These are phyloP conservation scores for Cheilosia soror DNA, from an alignment of 2,888 invertebrate genomes.

Conservation along the genomic window DNA sequence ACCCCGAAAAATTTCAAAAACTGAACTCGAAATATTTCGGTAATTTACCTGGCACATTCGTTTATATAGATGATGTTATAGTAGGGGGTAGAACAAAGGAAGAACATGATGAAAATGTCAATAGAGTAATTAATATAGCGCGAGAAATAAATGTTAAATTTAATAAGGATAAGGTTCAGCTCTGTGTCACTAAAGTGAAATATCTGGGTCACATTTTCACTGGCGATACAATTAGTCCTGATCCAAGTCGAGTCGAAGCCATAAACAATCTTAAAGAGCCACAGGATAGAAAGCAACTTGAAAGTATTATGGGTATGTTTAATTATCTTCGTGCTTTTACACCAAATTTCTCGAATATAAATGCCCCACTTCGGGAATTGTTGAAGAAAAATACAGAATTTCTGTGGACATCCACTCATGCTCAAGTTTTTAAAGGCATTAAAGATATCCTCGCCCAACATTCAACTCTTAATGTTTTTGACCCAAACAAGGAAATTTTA, in stretches of 20 bases:
- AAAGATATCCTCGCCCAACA: conserved; percentile 19
- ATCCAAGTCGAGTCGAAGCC: conserved; percentile 60
- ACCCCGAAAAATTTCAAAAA: conserved; percentile 25
- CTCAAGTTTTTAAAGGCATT: conserved; percentile 6
- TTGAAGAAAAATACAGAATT: conserved; percentile 17
- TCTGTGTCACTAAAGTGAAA: conserved; percentile 72
- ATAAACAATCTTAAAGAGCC: conserved; percentile 47
- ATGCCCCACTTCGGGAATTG: background rate
- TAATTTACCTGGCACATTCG: conserved; percentile 25
- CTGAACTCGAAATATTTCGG: conserved; percentile 34
- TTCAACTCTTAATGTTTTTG: conserved; percentile 26
- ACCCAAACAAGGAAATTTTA: conserved; percentile 23
- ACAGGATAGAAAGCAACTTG: conserved; percentile 37
- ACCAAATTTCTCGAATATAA: conserved; percentile 57
- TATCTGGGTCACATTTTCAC: too few species aligned
- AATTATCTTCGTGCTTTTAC: conserved; percentile 74
- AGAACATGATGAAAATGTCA: conserved; percentile 56
- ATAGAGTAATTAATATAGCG: conserved; percentile 26
- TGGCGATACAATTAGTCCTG: conserved; percentile 64
- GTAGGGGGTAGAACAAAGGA: conserved; percentile 21
- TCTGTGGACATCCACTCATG: conserved; percentile 7
- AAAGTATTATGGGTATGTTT: conserved; percentile 51
- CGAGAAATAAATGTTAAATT: conserved; percentile 20
- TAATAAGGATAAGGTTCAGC: conserved; percentile 67
- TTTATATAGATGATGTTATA: conserved; percentile 65